Evolutionary conservation across 1,140 invertebrate species (phyloP), one percentile per base, ranked within the genome.

Genomic region (Ephestia elutella): DNA sequence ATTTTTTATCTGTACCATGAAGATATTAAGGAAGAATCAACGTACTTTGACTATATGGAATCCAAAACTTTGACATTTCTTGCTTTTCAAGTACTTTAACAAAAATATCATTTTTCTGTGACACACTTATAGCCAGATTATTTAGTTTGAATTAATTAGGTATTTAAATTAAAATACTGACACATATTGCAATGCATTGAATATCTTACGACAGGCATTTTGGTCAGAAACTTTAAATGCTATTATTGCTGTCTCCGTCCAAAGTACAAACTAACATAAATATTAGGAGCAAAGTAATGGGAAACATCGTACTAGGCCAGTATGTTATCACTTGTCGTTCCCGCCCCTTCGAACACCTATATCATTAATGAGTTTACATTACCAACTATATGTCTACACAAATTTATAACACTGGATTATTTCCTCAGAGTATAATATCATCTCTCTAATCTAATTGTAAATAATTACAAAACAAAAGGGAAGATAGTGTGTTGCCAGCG

Each of bases 371-470:
- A 59, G 63, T 65, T 69, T 60, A 68, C 32, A 63, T 70, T 72
- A 70, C 65, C 70, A 72, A 73, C 75, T 80, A 63, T 63, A 79
- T 72, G 60, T 77, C 78, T 82, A 86, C 82, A 71, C 77, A 82
- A 85, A 75, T 73, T 73, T 79, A 78, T 76, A 78, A 81, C 74
- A 80, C 63, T 76, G 73, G 72, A 83, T 73, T 70, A 77, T 68
- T 63, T 59, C 58, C 64, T 62, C 67, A 71, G 62, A 74, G 71
- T 74, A 63, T 56, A 75, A 74, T 72, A 75, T 70, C 71, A 60
- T 73, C 68, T 67, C 70, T 68, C 72, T 59, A 62, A 70, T 64
- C 72, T 77, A 76, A 69, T 78, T 75, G 75, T 77, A 80, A 80
- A 82, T 71, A 75, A 78, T 74, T 76, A 80, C 63, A 73, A 78